Evolutionary conservation across 2,888 invertebrate species (phyloP), one percentile per base, ranked within the genome.

Genomic region (Chrysopilus asiliformis): DNA sequence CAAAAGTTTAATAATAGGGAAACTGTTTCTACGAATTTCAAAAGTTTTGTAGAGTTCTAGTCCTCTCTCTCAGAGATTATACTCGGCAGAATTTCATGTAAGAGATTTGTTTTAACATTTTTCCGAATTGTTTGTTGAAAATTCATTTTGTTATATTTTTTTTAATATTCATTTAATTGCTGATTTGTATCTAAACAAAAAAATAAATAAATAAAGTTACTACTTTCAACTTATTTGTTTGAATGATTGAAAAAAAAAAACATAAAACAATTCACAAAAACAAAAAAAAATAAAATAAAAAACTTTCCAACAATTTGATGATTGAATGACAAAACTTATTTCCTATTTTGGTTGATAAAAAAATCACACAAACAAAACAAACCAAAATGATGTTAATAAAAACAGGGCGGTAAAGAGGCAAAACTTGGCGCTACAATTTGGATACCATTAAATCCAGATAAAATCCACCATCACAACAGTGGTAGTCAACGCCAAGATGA

Each of bases 371-470:
- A 19, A 39, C 41, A 28, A 34, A 22, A 28, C 39, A 38, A 35
- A 45, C 38, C 39, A 38, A 42, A 36, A 36, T 37, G 36, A 37
- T 39, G 25, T 38, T 40, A 16, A 29, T 34, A 40, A 38, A 35
- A 36, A 32, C 41, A 73, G 73, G 87, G 86, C 42, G 86, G 82
- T 18, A 75, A 74, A 50, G 68, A 78, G 57, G 83, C 85, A 20
- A 75, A 77, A 47, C 58, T 84, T 41, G 80, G 77, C 10, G 79
- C 78, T 20, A 85, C 85, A 0, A 78, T 87, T 14, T 86, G 85
- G 86, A 71, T 84, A 47, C 82, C 83, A 18, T 59, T 78, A 28
- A 56, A 48, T 34, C 29, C 46, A 25, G 48, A 43, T 9, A n/a
- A n/a, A n/a, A n/a, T n/a, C n/a, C n/a, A n/a, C n/a, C n/a, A n/a